Evolutionary conservation across 2,888 invertebrate species (phyloP).

Genomic region (Acleris literana): DNA sequence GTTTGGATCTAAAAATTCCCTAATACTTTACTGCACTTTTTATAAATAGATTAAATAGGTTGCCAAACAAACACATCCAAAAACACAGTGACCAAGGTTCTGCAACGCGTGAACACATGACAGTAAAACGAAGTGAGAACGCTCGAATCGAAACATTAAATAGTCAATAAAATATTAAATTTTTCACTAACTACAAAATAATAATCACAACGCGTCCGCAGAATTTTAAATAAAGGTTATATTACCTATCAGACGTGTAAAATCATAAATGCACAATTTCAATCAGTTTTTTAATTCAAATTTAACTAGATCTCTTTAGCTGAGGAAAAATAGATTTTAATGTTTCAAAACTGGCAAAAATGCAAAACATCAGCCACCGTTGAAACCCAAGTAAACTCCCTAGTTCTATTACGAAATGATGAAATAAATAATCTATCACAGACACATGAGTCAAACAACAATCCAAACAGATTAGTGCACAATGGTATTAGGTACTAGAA

Average conservation of each 20-base stretch:
- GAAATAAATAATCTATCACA: conserved; percentile 81
- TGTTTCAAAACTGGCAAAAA: conserved; percentile 8
- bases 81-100: conserved; percentile 72
- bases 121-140: background rate
- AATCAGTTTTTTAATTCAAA: no score
- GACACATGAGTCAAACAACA: conserved; percentile 75
- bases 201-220: conserved; percentile 14
- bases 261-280: no score
- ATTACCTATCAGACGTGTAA: no score
- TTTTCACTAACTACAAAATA: conserved; percentile 15
- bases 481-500: conserved; percentile 45
- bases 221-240: background rate
- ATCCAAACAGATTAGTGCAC: conserved; percentile 67
- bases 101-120: conserved; percentile 39
- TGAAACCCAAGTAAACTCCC: conserved; percentile 49
- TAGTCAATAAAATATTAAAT: background rate
- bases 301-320: no score
- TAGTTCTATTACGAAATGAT: conserved; percentile 53
- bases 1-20: conserved; percentile 68
- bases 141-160: conserved; percentile 32
- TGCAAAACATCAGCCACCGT: conserved; percentile 69
- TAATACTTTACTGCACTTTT: conserved; percentile 47
- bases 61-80: conserved; percentile 48
- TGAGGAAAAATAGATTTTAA: no score
- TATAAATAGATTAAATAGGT: conserved; percentile 42